Conservation (phyloP, 2,888 invertebrate genomes). For the Sphinx pinastri region DNA sequence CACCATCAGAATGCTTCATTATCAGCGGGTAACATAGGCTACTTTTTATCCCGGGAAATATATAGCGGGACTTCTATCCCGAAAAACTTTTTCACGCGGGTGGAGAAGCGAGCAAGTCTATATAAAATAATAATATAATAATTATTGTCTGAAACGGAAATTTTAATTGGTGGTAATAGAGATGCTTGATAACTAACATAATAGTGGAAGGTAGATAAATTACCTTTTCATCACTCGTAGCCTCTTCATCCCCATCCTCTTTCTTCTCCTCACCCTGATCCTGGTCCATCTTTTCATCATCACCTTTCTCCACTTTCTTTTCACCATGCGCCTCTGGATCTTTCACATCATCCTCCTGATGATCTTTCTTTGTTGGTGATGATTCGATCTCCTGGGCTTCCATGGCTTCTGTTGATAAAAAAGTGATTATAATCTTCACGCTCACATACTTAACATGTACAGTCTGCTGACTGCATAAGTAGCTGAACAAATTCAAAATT, state of each 20-base stretch:
- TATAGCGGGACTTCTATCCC: too few relatives aligned
- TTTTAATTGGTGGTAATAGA: too few relatives aligned
- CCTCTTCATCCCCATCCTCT: slow-evolving; percentile 30
- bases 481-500: too few relatives aligned
- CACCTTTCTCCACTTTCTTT: slow-evolving; percentile 28
- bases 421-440: neutral
- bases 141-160: too few relatives aligned
- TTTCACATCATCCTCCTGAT: slow-evolving; percentile 38
- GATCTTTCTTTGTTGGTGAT: slow-evolving; percentile 37
- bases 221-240: neutral
- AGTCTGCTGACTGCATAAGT: too few relatives aligned
- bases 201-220: neutral
- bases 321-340: slow-evolving; percentile 36
- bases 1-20: too few relatives aligned
- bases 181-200: too few relatives aligned
- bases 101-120: too few relatives aligned
- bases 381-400: slow-evolving; percentile 37
- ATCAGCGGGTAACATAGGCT: too few relatives aligned
- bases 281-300: slow-evolving; percentile 21
- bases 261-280: slow-evolving; percentile 29
- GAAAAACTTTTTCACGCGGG: too few relatives aligned
- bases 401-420: slow-evolving; percentile 48
- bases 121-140: too few relatives aligned
- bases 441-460: neutral
- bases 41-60: too few relatives aligned